phyloP scores from a whole-genome alignment of 2,113 vertebrate species.

The Neolamprologus sp. region DNA sequence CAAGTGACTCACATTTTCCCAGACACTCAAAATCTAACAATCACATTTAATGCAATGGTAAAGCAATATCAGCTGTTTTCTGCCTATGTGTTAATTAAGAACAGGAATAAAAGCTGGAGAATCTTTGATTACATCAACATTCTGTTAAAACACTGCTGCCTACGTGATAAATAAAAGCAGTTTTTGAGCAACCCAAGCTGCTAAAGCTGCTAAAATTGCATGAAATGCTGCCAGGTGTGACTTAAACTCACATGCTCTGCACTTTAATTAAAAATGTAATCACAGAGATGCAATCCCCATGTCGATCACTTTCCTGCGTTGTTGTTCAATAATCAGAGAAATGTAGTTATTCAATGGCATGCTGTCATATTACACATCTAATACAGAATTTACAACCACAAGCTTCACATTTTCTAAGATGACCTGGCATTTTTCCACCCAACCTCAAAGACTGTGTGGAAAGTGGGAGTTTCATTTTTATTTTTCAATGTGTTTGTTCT shows the following conservation, averaged over 20 bases:
- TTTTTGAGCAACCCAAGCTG: not conserved
- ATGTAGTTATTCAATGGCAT: fast-evolving
- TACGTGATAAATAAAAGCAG: not conserved
- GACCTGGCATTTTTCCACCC: not conserved
- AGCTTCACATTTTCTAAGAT: not conserved
- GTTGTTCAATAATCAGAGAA: not conserved
- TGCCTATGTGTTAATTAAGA: not conserved
- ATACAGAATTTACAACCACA: not conserved
- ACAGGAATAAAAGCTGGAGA: not conserved
- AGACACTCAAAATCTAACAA: not conserved
- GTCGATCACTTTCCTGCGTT: not conserved
- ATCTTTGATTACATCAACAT: not conserved
- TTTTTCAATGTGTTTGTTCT: not conserved
- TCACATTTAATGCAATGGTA: not conserved
- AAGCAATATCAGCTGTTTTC: not conserved
- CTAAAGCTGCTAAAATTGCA: not conserved
- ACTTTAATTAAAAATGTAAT: not conserved
- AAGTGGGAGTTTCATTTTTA: fast-evolving
- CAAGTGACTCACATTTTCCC: not conserved
- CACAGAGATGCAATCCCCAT: not conserved
- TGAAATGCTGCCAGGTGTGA: not conserved
- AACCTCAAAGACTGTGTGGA: not conserved
- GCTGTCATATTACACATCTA: not conserved
- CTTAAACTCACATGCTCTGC: not conserved
- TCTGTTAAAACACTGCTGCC: not conserved